Base-by-base conservation (phyloP, 2,113 vertebrate species). In the Silurus glanis region DNA sequence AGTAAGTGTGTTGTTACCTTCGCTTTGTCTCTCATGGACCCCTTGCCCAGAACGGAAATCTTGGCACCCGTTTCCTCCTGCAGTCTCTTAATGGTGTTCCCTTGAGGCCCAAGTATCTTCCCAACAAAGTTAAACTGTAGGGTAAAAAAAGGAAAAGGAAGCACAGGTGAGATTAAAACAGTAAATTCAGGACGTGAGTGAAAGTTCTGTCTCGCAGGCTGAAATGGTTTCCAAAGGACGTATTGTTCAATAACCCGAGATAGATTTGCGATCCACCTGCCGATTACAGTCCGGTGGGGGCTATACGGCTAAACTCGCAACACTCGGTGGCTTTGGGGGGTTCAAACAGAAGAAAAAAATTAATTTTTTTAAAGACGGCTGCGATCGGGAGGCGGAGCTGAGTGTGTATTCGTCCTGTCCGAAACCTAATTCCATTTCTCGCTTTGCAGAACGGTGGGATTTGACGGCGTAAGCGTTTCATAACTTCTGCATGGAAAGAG, bases 11-110 rank as follows among this genome's bases (percentile, higher is more conserved):
- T 4, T 17, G 67, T 89, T 96, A 99, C 98, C 97, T 99, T 99
- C 59, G 96, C 94, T 95, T 99, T 99, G 94, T 99, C 98, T 85
- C 98, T 96, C 98, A 99, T 99, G 87, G 98, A 99, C 91, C 98
- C 98, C 94, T 99, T 99, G 71, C 98, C 98, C 89, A 99, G 94
- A 91, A 99, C 99, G 10, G 98, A 99, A 95, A 99, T 99, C 95
- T 99, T 99, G 91, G 98, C 98, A 16, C 98, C 97, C 25, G 98
- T 98, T 93, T 99, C 98, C 92, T 99, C 98, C 93, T 99, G 98
- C 92, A 99, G 95, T 84, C 98, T 96, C 89, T 99, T 99, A 91
- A 99, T 98, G 82, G 98, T 99, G 92, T 99, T 99, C 81, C 98
- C 98, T 95, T 99, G 98, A 85, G 98, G 98, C 91, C 98, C 98